Base-by-base conservation (phyloP, 1,140 invertebrate genomes). In the Zaprionus camerounensis region DNA sequence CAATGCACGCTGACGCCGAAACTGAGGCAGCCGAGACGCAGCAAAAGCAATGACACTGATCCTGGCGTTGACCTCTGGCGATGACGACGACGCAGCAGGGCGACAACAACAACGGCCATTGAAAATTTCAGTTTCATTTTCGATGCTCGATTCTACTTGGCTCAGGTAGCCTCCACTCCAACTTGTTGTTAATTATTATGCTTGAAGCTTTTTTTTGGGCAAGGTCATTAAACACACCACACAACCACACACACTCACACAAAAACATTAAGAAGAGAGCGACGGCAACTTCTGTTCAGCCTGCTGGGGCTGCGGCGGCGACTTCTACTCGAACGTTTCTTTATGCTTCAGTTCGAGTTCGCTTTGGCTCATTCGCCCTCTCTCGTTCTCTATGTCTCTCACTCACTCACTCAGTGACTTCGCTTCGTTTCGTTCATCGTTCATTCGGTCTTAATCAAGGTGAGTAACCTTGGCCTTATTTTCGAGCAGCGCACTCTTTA, bases 391-490 rank as follows among this genome's bases (percentile, higher is more conserved):
- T 3, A 7, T 20, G n/a, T 9, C 41, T 46, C 41, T 46, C 7
- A 17, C 41, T 46, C 38, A 44, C 38, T 44, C 38, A 20, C 15
- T 49, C 44, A 5, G 7, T 22, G 17, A 20, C 11, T 51, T 41
- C 46, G 20, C 22, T 51, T 5, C 17, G 46, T 76, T 74, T 69
- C 24, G 65, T 58, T 66, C 53, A 26, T 78, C 78, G 84, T 84
- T 84, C 79, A 91, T 87, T 83, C 88, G 82, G 91, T 92, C 88
- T 90, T 81, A 91, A 91, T 91, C 90, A 91, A 91, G 91, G 91
- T 92, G 84, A 92, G 81, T 87, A 81, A 92, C 91, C 91, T 92
- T 92, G 91, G 91, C 91, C 91, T 92, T 92, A 92, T 92, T 92
- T 92, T 90, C 70, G 80, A 85, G 80, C 85, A 85, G 81, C 85